A percentile compares a stretch with the other conserved stretches of the same genome.
These are phyloP conservation scores for Etheostoma cragini DNA, from an alignment of 2,113 vertebrate species.

Conservation along the genomic window DNA sequence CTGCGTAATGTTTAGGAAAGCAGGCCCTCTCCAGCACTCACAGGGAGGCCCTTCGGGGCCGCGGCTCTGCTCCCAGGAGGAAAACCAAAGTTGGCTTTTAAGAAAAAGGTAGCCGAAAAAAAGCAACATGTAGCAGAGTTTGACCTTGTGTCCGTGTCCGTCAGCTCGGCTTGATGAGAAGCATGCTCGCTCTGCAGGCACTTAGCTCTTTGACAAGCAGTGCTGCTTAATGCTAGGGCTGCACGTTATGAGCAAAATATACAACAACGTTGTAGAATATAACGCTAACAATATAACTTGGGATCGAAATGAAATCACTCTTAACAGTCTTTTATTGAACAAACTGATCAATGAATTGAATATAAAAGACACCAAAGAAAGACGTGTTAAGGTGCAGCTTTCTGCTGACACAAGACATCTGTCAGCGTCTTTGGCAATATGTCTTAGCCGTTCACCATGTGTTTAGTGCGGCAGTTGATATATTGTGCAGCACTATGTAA, in stretches of 20 bases:
- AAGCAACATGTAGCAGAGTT: background rate
- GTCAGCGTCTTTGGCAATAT: too few species aligned
- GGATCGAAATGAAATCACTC: too few species aligned
- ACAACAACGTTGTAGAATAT: too few species aligned
- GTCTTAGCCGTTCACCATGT: too few species aligned
- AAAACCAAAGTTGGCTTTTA: background rate
- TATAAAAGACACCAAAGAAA: too few species aligned
- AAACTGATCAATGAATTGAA: too few species aligned
- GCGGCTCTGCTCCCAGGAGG: conserved; percentile 12
- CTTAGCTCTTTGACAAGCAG: conserved; percentile 3
- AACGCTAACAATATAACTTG: too few species aligned
- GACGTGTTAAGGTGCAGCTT: too few species aligned
- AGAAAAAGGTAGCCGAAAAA: conserved; percentile 27
- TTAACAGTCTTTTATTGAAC: too few species aligned
- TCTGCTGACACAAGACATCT: too few species aligned
- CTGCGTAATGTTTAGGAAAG: conserved; percentile 54
- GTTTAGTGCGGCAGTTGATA: too few species aligned
- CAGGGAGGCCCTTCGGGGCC: conserved; percentile 6
- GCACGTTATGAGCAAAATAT: too few species aligned
- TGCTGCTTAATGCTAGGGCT: conserved; percentile 10
- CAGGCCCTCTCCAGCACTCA: conserved; percentile 3
- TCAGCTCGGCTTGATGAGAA: conserved; percentile 41
- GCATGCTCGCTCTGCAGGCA: background rate
- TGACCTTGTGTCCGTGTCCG: background rate
- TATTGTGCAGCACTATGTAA: background rate